Percentiles rank a stretch among this genome's conserved stretches.
Evolutionary conservation across 2,113 vertebrate genomes (phyloP).

Genomic region (Galbula dea): DNA sequence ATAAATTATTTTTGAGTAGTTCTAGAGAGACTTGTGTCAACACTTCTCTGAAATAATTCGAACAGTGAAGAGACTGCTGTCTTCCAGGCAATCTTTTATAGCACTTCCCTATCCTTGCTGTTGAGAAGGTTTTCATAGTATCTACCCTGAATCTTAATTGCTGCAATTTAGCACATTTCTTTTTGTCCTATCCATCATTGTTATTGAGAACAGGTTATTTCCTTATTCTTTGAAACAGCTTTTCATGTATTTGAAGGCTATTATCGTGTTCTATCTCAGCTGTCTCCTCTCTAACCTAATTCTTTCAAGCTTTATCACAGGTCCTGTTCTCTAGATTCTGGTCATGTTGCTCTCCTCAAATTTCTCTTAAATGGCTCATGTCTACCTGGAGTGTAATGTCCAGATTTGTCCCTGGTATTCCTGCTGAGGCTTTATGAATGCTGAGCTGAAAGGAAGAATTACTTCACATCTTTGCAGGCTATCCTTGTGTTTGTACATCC

Average conservation of each 20-base stretch:
- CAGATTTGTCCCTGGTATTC: background rate
- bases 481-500: background rate
- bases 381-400: background rate
- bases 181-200: conserved; percentile 25
- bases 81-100: background rate
- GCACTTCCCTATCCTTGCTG: background rate
- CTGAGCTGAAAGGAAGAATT: background rate
- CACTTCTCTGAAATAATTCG: background rate
- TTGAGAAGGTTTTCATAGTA: background rate
- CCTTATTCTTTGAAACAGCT: conserved; percentile 25
- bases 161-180: conserved; percentile 13
- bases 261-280: conserved; percentile 32
- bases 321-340: background rate
- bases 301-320: background rate
- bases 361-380: background rate
- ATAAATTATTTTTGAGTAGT: background rate
- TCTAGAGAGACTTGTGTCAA: background rate
- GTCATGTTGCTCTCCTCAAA: background rate
- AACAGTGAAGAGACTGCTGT: background rate
- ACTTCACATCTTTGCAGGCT: background rate
- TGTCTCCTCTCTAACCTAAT: conserved; percentile 8
- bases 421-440: background rate
- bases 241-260: conserved; percentile 39
- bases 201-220: conserved; percentile 38
- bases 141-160: conserved; percentile 43